phyloP scores from a whole-genome alignment of 2,888 invertebrate genomes.

The Dorcus hopei region DNA sequence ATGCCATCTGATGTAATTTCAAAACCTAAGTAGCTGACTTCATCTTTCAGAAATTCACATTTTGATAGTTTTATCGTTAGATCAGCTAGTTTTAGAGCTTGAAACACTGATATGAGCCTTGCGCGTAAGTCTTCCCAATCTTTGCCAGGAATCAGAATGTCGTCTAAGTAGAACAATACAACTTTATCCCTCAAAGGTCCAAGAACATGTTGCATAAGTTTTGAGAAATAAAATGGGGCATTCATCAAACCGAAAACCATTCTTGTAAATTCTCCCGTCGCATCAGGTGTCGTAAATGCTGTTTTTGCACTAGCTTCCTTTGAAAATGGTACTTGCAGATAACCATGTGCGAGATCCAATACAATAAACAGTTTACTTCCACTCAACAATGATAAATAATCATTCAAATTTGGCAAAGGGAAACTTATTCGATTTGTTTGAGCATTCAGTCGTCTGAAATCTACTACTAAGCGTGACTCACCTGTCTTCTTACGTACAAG shows the following conservation, averaged over 20 bases:
- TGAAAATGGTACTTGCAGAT: conserved; percentile 12
- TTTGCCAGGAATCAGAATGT: too few species aligned
- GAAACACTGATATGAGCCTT: too few species aligned
- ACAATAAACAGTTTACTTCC: conserved; percentile 15
- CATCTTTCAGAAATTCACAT: too few species aligned
- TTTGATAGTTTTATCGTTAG: too few species aligned
- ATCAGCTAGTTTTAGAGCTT: too few species aligned
- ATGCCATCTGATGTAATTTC: neutral
- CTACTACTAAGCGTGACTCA: conserved; percentile 20
- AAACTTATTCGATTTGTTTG: conserved; percentile 20
- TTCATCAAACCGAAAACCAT: neutral
- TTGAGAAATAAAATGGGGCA: neutral
- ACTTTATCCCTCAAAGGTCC: too few species aligned
- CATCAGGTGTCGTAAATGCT: conserved; percentile 29
- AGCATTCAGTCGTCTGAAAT: conserved; percentile 20
- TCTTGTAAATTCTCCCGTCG: conserved; percentile 31
- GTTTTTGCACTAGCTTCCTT: conserved; percentile 19
- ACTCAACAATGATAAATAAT: conserved; percentile 18
- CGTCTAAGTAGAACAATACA: too few species aligned
- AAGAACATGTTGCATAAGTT: too few species aligned
- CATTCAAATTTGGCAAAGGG: conserved; percentile 18
- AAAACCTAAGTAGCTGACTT: too few species aligned
- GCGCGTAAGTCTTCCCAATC: too few species aligned
- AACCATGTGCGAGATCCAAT: conserved; percentile 12
- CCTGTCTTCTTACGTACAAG: conserved; percentile 24